A percentile compares a stretch with the other conserved stretches of the same genome.
Evolutionary conservation across 2,113 vertebrate genomes (phyloP).

Genomic region (Lagopus leucura): DNA sequence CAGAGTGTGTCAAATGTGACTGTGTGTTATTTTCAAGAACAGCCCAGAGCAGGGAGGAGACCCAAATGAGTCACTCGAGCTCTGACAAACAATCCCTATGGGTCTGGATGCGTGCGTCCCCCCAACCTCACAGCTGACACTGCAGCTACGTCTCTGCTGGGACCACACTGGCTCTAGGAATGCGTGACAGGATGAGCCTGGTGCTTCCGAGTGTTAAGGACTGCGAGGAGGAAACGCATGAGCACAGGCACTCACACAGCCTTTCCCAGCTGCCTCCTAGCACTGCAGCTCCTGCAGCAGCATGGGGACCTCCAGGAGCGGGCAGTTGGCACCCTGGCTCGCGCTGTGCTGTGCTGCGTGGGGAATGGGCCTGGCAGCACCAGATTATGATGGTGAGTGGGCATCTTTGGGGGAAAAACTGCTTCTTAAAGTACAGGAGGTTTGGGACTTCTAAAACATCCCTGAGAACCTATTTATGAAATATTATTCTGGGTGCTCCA

Average conservation of each 20-base stretch:
- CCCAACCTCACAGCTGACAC: not conserved
- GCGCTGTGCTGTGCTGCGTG: constrained; percentile 8
- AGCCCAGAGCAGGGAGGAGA: not conserved
- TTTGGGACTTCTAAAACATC: not conserved
- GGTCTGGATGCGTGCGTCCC: fast-evolving
- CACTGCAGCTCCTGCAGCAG: fast-evolving
- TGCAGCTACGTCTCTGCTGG: not conserved
- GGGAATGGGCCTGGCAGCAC: constrained; percentile 15
- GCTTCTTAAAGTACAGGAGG: not conserved
- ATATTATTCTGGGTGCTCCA: too few relatives aligned
- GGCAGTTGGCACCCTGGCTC: fast-evolving
- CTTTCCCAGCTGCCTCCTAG: not conserved
- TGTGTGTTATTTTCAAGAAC: constrained; percentile 18
- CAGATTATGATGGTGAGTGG: constrained; percentile 64
- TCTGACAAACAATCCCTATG: not conserved
- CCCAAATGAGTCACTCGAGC: constrained; percentile 10
- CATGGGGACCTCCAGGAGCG: not conserved
- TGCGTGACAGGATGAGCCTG: not conserved
- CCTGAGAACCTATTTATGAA: not conserved
- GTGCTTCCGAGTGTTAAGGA: constrained; percentile 26
- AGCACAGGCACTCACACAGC: not conserved
- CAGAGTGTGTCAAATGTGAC: not conserved
- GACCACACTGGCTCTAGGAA: fast-evolving
- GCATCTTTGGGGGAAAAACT: not conserved
- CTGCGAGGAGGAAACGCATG: constrained; percentile 27